phyloP scores from a whole-genome alignment of 2,797 vertebrate species.

The Glyptemys insculpta region DNA sequence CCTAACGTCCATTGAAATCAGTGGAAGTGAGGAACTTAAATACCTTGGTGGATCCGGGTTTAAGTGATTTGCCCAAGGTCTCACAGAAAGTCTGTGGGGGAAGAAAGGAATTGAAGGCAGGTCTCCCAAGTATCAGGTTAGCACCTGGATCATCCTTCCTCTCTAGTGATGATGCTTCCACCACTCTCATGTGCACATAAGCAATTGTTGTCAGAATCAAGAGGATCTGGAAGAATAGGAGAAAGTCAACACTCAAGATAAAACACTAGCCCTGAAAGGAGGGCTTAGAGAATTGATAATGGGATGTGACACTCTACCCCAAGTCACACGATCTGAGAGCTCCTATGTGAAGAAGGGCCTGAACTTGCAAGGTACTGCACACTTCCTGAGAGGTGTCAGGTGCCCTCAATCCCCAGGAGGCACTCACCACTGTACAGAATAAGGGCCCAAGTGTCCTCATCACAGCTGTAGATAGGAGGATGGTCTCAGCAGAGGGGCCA shows the following conservation, averaged over 20 bases:
- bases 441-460: not conserved
- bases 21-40: not conserved
- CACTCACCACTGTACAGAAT: not conserved
- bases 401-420: not conserved
- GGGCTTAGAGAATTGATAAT: not conserved
- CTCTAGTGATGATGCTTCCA: rapidly evolving
- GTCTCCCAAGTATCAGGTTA: not conserved
- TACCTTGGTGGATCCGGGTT: not conserved
- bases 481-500: not conserved
- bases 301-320: not conserved
- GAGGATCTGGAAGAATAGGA: not conserved
- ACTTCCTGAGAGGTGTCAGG: rapidly evolving
- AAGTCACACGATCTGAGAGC: not conserved
- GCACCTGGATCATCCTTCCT: not conserved
- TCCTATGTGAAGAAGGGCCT: not conserved
- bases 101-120: rapidly evolving
- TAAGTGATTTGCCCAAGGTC: not conserved
- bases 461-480: not conserved
- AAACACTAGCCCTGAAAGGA: rapidly evolving
- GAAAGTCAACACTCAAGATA: not conserved
- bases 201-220: not conserved
- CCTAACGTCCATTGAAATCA: not conserved
- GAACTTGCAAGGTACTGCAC: not conserved
- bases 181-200: not conserved
- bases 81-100: rapidly evolving